These are phyloP conservation scores for Theropithecus gelada DNA, from an alignment of 2,113 vertebrate species.

Conservation along the genomic window DNA sequence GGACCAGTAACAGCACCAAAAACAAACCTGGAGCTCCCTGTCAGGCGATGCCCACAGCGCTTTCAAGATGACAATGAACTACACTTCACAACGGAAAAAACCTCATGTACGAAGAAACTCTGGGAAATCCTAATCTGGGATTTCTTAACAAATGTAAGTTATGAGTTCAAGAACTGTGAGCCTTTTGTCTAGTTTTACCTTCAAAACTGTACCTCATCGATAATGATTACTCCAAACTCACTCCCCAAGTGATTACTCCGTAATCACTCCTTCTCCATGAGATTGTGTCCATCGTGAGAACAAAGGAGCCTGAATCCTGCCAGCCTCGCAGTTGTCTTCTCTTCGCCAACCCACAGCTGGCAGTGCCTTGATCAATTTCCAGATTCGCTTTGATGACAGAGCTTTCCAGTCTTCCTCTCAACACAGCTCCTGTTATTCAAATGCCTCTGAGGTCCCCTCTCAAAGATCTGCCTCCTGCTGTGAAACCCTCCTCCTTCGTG, in stretches of 20 bases:
- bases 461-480: neutral
- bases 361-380: neutral
- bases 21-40: neutral
- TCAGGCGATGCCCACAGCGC: rapidly evolving
- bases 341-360: neutral
- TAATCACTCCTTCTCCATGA: neutral
- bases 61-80: neutral
- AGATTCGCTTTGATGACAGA: neutral
- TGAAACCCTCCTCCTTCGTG: neutral
- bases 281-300: neutral
- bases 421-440: neutral
- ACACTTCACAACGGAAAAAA: too few species aligned
- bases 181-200: neutral
- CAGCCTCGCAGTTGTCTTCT: neutral
- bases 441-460: neutral
- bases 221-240: neutral
- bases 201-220: neutral
- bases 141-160: neutral
- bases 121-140: neutral
- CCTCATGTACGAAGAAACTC: neutral
- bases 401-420: neutral
- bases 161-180: neutral
- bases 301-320: neutral
- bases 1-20: rapidly evolving
- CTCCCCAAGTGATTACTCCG: too few species aligned